Base-by-base conservation (phyloP, 1,140 invertebrate genomes). In the Aphis gossypii region DNA sequence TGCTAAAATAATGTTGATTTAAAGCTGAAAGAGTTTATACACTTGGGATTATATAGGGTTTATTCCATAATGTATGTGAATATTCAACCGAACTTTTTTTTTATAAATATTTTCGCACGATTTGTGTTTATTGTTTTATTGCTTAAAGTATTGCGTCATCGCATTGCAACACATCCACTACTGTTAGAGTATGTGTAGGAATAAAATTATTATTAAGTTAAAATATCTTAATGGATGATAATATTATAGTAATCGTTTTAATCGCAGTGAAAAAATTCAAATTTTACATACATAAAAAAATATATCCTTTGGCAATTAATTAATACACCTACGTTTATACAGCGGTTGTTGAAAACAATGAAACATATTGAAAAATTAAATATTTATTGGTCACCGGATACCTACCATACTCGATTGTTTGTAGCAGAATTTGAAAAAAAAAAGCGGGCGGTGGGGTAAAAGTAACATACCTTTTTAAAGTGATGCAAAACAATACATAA, bases 1-100 rank as follows among this genome's bases (percentile, higher is more conserved):
- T 38, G n/a, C 82, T 18, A 83, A 38, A 83, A 83, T 83, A 83
- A 83, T 83, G 82, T 83, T 83, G 82, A 83, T 38, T 38, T 83
- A 83, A 83, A 83, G 38, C 82, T 83, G 82, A 83, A 83, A 83
- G 35, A 83, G 82, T 83, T 83, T 83, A 83, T 83, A 83, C 38
- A 83, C 38, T 41, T 35, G 38, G 35, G 82, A 83, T 83, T 38
- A 83, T 76, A n/a, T 38, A 83, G 82, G 82, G n/a, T 83, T 83
- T 83, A 83, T 83, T 83, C 82, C 21, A 83, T 83, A 83, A 83
- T 38, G 82, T 83, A 83, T 83, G 82, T 23, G 82, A 83, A 83
- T 83, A 83, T 38, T 83, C n/a, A 83, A 83, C 82, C 20, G 21
- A 76, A 76, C 60, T 76, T 76, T 76, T 76, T 60, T 68, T 76